Percentiles rank a stretch among this genome's conserved stretches.
Evolutionary conservation across 2,113 vertebrate genomes (phyloP).

Genomic region (Terrapene triunguis): DNA sequence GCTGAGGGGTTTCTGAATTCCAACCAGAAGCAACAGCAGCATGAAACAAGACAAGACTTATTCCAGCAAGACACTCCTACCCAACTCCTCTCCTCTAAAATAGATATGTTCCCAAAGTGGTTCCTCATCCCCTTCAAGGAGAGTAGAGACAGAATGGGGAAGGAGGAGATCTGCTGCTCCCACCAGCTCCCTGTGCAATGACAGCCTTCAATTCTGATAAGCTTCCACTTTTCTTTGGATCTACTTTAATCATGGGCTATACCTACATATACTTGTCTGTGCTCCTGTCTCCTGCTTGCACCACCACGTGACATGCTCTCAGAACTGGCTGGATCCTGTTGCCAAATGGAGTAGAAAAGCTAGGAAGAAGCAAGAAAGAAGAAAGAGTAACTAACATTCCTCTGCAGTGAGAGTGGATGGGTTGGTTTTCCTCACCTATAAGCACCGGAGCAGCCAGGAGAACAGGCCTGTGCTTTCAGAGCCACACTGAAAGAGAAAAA

Average conservation of each 20-base stretch:
- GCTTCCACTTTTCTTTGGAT: neutral
- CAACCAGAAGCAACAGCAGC: neutral
- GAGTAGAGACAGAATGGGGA: neutral
- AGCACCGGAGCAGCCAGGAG: neutral
- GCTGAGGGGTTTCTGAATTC: neutral
- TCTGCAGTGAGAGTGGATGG: constrained; percentile 14
- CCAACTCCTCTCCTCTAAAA: neutral
- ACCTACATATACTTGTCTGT: neutral
- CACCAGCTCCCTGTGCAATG: neutral
- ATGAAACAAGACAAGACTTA: neutral
- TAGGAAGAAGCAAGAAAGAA: neutral
- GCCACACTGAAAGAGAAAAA: neutral
- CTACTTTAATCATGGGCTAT: neutral
- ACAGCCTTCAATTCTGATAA: neutral
- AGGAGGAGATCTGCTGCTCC: neutral
- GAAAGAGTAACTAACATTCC: neutral
- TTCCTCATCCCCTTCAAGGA: neutral
- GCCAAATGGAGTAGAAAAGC: neutral
- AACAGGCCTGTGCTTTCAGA: neutral
- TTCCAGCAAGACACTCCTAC: neutral
- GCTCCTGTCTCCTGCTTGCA: neutral
- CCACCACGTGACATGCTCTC: neutral
- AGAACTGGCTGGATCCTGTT: neutral
- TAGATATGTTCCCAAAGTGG: neutral
- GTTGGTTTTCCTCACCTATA: neutral